A percentile compares a stretch with the other conserved stretches of the same genome.
Conservation (phyloP, 2,888 invertebrate genomes). For the Archaeoteleia sp. region DNA sequence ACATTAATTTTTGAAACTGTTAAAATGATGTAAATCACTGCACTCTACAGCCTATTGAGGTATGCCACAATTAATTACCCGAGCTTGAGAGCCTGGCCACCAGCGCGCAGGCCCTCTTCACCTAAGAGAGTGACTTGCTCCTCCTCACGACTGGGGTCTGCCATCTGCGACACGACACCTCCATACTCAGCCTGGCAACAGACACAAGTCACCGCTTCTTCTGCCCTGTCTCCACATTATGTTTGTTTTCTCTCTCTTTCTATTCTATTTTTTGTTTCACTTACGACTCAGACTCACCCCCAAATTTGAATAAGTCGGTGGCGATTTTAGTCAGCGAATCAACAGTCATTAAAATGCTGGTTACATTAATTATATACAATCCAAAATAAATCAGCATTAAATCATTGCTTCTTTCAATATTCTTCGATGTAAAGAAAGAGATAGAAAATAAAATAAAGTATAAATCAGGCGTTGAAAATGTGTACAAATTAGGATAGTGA, state of each 20-base stretch:
- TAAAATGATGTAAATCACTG: conserved; percentile 54
- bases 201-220: conserved; percentile 75
- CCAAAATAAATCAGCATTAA: not conserved
- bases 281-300: conserved; percentile 1
- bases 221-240: conserved; percentile 69
- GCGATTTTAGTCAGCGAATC: conserved; percentile 7
- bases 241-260: conserved; percentile 47
- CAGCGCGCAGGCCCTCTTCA: conserved; percentile 95
- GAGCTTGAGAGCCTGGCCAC: conserved; percentile 97
- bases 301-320: not conserved
- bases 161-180: conserved; percentile 90
- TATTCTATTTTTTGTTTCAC: conserved; percentile 33
- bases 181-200: conserved; percentile 84
- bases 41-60: conserved; percentile 62
- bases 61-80: conserved; percentile 85
- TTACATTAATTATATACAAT: conserved; percentile 17
- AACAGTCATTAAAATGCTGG: not conserved
- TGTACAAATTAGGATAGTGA: no score
- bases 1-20: no score
- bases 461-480: not conserved
- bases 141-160: conserved; percentile 96
- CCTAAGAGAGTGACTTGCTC: conserved; percentile 97
- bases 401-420: conserved; percentile 28
- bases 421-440: conserved; percentile 40
- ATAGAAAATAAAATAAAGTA: conserved; percentile 29